Evolutionary conservation across 1,140 invertebrate genomes (phyloP), one percentile per base, ranked within the genome.

Genomic region (Calephelis virginiensis): DNA sequence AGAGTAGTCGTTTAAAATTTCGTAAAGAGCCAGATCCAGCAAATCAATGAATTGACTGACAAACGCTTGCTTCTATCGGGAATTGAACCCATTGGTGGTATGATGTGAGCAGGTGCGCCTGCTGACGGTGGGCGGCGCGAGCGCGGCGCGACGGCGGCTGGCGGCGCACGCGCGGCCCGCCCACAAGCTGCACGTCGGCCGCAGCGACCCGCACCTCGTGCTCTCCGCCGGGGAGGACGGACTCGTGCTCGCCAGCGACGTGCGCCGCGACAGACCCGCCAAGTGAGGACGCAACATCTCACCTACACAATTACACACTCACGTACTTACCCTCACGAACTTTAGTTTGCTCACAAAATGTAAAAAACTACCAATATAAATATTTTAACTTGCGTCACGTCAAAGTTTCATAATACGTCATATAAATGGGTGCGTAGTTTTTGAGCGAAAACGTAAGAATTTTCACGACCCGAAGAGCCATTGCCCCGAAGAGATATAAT

Each of bases 141-240:
- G 69, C 28, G 72, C 70, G 67, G 62, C 68, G 6, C 78, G 80
- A 13, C 80, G 83, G 92, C 75, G 94, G 79, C 82, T 98, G 63
- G 95, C 94, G 13, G 90, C 93, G 17, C 97, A 98, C 89, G 84
- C 91, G 63, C 94, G 94, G 67, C 92, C 96, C 43, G 95, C 95
- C 63, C 96, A 97, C 85, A 97, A 97, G 92, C 88, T 98, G 71
- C 93, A 95, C 67, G 91, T 96, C 65, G 93, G 95, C 72, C 88
- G 93, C 13, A 94, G 96, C 66, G 95, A 94, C 67, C 96, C 96
- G 9, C 94, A 97, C 81, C 90, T 95, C 13, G 91, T 99, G 63
- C 92, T 98, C 9, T 97, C 95, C 73, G 97, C 94, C 76, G 97
- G 97, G 8, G 97, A 98, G 92, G 98, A 99, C 93, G 96, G 94